Percentiles rank a stretch among this genome's conserved stretches.
Conservation (phyloP, 1,140 invertebrate species). For the Hyles euphorbiae region DNA sequence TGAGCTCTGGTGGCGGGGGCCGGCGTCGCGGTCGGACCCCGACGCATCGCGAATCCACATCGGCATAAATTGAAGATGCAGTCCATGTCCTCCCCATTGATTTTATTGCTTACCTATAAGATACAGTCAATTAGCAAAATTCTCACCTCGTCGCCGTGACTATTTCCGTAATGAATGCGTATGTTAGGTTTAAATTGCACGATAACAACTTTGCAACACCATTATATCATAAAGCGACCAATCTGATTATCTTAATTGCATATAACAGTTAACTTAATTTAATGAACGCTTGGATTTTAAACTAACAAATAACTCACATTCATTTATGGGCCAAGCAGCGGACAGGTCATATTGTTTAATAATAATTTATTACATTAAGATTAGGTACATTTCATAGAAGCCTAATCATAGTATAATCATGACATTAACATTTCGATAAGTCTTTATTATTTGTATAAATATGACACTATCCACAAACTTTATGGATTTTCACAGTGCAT, state of each 20-base stretch:
- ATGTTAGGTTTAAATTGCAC: conserved; percentile 34
- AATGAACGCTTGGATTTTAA: background rate
- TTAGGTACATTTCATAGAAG: no score
- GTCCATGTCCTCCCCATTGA: conserved; percentile 68
- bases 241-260: no score
- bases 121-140: conserved; percentile 69
- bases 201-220: conserved; percentile 20
- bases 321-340: no score
- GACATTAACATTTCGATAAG: no score
- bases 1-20: conserved; percentile 68
- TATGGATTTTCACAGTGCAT: no score
- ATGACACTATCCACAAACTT: no score
- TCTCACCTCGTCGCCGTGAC: conserved; percentile 45
- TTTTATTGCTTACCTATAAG: conserved; percentile 69
- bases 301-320: background rate
- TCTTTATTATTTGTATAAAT: no score
- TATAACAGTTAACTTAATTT: background rate
- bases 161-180: conserved; percentile 47
- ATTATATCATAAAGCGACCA: background rate
- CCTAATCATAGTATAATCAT: no score
- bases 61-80: conserved; percentile 71
- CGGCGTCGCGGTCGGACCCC: conserved; percentile 57
- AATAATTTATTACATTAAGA: no score
- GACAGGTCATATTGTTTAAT: no score
- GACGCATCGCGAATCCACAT: conserved; percentile 69